phyloP scores from a whole-genome alignment of 1,140 invertebrate species.

The Drosophila saltans region DNA sequence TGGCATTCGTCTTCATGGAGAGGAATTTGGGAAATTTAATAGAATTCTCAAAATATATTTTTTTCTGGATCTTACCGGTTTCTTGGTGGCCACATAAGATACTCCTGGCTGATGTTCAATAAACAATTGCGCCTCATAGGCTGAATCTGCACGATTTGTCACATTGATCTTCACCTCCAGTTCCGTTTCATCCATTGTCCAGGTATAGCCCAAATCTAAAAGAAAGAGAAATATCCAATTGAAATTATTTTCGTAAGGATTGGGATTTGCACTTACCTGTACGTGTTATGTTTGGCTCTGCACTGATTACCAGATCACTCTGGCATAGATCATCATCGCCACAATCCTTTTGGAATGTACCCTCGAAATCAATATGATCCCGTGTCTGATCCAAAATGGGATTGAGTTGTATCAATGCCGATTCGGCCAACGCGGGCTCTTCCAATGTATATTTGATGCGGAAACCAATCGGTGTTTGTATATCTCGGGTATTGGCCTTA shows the following conservation, averaged over 20 bases:
- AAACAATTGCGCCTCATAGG: slow-evolving; percentile 94
- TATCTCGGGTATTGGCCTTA: slow-evolving; percentile 92
- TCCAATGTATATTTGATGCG: slow-evolving; percentile 92
- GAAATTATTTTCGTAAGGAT: too few relatives aligned
- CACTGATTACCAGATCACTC: slow-evolving; percentile 91
- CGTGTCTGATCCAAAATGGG: slow-evolving; percentile 95
- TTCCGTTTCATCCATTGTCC: slow-evolving; percentile 90
- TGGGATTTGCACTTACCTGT: slow-evolving; percentile 70
- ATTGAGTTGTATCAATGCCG: slow-evolving; percentile 89
- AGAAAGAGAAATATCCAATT: slow-evolving; percentile 7
- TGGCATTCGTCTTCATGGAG: slow-evolving; percentile 83
- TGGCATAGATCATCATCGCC: slow-evolving; percentile 94
- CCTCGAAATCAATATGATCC: slow-evolving; percentile 91
- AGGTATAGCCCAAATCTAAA: slow-evolving; percentile 84
- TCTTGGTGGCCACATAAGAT: slow-evolving; percentile 89
- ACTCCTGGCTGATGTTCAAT: slow-evolving; percentile 91
- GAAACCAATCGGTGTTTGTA: slow-evolving; percentile 93
- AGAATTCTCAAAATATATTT: background rate
- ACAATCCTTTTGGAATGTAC: slow-evolving; percentile 96
- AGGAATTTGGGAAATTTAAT: background rate
- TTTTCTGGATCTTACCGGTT: slow-evolving; percentile 73
- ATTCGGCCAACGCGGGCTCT: slow-evolving; percentile 86
- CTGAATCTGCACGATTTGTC: slow-evolving; percentile 92
- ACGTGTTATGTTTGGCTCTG: slow-evolving; percentile 86
- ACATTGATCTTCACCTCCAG: slow-evolving; percentile 90